A percentile compares a stretch with the other conserved stretches of the same genome.
Evolutionary conservation across 2,888 invertebrate genomes (phyloP).

Genomic region (Drosophila peninsularis): DNA sequence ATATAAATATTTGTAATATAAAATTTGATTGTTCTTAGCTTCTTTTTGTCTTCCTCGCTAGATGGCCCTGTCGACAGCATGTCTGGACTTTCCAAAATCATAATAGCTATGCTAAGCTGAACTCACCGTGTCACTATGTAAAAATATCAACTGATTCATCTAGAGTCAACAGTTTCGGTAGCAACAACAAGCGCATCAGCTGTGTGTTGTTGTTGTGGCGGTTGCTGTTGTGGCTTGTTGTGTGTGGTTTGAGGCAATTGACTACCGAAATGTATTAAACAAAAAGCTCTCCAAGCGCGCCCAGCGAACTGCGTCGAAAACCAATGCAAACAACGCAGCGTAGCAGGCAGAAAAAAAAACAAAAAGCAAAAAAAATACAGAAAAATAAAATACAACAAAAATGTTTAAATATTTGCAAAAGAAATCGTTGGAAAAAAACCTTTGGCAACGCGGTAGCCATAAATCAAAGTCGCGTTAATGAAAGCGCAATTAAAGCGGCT

Average conservation of each 20-base stretch:
- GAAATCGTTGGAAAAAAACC: constrained; percentile 75
- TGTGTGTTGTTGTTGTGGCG: constrained; percentile 9
- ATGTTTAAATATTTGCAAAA: constrained; percentile 82
- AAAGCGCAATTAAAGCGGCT: constrained; percentile 80
- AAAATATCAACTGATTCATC: constrained; percentile 67
- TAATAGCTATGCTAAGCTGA: constrained; percentile 5
- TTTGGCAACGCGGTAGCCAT: constrained; percentile 80
- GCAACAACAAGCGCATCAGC: constrained; percentile 20
- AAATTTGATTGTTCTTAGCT: constrained; percentile 14
- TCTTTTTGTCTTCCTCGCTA: constrained; percentile 5
- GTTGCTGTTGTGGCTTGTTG: constrained; percentile 9
- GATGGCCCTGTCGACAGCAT: constrained; percentile 35
- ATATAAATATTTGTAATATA: not conserved
- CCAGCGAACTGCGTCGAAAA: constrained; percentile 61
- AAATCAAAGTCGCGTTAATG: constrained; percentile 82
- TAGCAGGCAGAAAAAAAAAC: constrained; percentile 11
- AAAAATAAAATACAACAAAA: constrained; percentile 38
- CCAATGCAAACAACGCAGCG: constrained; percentile 67
- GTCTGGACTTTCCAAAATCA: constrained; percentile 65
- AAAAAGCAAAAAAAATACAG: constrained; percentile 18
- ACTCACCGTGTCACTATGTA: constrained; percentile 48
- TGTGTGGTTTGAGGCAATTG: constrained; percentile 63
- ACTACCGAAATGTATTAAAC: constrained; percentile 79
- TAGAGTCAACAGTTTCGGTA: constrained; percentile 30
- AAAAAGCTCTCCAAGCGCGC: constrained; percentile 65